Evolutionary conservation across 2,797 vertebrate genomes (phyloP), one percentile per base, ranked within the genome.

Genomic region (Uromys caudimaculatus): DNA sequence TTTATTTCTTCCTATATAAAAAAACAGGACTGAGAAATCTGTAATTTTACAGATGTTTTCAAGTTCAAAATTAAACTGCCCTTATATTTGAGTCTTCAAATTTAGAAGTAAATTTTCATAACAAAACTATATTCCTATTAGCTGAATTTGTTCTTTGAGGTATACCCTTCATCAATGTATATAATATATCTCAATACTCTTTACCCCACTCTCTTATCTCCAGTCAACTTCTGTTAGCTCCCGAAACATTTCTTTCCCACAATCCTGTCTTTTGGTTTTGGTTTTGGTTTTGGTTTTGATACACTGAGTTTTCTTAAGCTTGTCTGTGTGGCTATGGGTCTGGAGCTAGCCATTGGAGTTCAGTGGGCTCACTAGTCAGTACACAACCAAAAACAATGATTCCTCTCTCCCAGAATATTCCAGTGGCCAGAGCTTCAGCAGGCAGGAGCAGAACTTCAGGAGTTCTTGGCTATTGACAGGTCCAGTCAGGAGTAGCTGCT

Each of bases 61-160:
- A 90, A 38, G 9, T 60, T 16, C 27, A 83, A 93, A 95, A 89
- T 13, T 50, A 85, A 27, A 60, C 38, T 47, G 47, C 14, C 62
- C 14, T 86, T 77, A n/a, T 14, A 24, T 73, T 56, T 88, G 54
- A 54, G 19, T 24, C 88, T 96, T 90, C 35, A 83, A 54, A 67
- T 89, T 87, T 47, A 93, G 76, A 90, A 71, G 29, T 58, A 89
- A 69, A 17, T 92, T 90, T 44, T 86, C 35, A 62, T 83, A 90
- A 69, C 5, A 64, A 77, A 67, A 50, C 6, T 35, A 2, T 44
- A 9, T 83, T 44, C 35, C 24, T 67, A 29, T 78, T 86, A 38
- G 16, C n/a, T 54, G 19, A 54, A 71, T 71, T 54, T 38, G 13
- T 54, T 38, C 8, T 71, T 71, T 71, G 35, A 73, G 35, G 11